Evolutionary conservation across 2,888 invertebrate species (phyloP), one percentile per base, ranked within the genome.

Genomic region (Tricholauxania praeusta): DNA sequence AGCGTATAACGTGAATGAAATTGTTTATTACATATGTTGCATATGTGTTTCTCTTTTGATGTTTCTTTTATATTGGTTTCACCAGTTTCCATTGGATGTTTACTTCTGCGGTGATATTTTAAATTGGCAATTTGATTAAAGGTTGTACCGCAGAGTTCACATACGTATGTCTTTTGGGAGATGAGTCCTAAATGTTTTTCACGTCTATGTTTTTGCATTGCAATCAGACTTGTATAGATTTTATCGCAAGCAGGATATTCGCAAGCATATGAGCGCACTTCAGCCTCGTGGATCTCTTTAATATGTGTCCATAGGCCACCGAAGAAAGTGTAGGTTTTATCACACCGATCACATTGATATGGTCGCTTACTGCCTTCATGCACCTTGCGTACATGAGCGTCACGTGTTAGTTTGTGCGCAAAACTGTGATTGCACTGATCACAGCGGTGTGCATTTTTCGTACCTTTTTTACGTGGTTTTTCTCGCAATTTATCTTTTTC

Each of bases 41-140:
- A 84, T 60, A 78, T 83, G 59, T 82, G 79, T 0, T 76, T 79
- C 52, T 81, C 79, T 22, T 78, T 78, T 5, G 76, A 75, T 0
- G 73, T 75, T 12, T 79, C 80, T 71, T 79, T 79, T 15, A 78
- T 74, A 17, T 80, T 80, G 28, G 79, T 75, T 69, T 84, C 84
- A 3, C 75, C 80, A 6, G 83, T 77, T 59, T 78, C 79, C 19
- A 78, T 84, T 1, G 84, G 84, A 75, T 84, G 84, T 81, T 84
- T 84, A 55, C 81, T 80, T 19, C 81, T 80, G 0, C 84, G 81
- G 74, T 86, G 85, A n/a, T 84, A 80, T 51, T 82, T 85, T 0
- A 86, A 80, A 63, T 86, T 84, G 7, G 84, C 82, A 0, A 83
- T 84, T 69, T 86, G 86, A 53, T 86, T 85, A 68, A 86, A 86